Percentiles rank a stretch among this genome's conserved stretches.
Conservation (phyloP, 64 coral and sea anemone genomes). For the Actinia equina region DNA sequence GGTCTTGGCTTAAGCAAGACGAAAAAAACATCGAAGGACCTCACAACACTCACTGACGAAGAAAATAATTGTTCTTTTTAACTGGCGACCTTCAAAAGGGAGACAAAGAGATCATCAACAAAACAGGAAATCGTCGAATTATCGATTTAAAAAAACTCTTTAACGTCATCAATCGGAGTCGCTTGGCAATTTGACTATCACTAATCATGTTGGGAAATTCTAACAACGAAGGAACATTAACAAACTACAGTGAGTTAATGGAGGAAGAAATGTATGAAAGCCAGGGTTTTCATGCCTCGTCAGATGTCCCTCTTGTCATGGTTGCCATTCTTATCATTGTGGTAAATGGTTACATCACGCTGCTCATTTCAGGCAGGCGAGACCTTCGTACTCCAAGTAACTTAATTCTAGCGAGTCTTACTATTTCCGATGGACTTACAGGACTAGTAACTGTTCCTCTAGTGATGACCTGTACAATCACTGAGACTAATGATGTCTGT, state of each 20-base stretch:
- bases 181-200: neutral
- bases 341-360: constrained; percentile 30
- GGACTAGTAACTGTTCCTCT: constrained; percentile 45
- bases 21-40: too few relatives aligned
- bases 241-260: neutral
- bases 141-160: neutral
- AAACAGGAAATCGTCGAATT: too few relatives aligned
- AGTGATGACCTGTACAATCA: constrained; percentile 19
- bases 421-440: constrained; percentile 40
- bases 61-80: too few relatives aligned
- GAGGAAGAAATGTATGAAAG: neutral
- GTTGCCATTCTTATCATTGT: constrained; percentile 28
- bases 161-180: neutral
- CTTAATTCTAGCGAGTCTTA: constrained; percentile 46
- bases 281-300: neutral
- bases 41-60: too few relatives aligned
- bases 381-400: constrained; percentile 38
- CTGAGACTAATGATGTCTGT: neutral
- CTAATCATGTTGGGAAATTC: neutral
- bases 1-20: too few relatives aligned
- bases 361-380: constrained; percentile 11
- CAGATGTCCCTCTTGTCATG: constrained; percentile 6
- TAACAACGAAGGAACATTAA: neutral
- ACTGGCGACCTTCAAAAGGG: too few relatives aligned
- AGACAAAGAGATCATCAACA: too few relatives aligned